These are phyloP conservation scores for Anolis carolinensis DNA, from an alignment of 2,113 vertebrate species.

Conservation along the genomic window DNA sequence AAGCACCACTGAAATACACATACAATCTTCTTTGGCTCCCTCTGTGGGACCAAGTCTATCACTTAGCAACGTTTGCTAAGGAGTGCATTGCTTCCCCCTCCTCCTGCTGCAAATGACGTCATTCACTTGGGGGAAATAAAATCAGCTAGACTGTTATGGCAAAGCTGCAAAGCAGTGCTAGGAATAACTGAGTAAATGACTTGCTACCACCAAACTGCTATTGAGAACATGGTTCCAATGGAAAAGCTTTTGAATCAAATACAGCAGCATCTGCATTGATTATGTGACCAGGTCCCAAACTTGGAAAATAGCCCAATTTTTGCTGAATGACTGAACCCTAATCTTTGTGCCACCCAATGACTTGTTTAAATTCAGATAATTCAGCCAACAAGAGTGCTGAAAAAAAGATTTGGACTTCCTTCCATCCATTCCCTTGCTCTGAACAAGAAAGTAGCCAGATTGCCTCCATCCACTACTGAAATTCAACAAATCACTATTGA, in stretches of 20 bases:
- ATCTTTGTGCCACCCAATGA: not conserved
- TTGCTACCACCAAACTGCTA: not conserved
- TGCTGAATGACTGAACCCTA: not conserved
- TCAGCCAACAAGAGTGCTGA: no score
- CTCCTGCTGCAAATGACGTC: constrained; percentile 47
- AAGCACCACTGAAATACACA: constrained; percentile 36
- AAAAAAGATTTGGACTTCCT: no score
- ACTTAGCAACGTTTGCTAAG: constrained; percentile 63
- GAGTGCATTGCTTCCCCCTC: constrained; percentile 32
- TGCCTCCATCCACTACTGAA: no score
- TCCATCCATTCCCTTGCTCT: no score
- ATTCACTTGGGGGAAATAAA: constrained; percentile 48
- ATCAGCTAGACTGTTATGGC: constrained; percentile 22
- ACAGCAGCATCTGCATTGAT: no score
- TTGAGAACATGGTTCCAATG: not conserved
- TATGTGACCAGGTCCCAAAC: no score
- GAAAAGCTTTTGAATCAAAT: constrained; percentile 3
- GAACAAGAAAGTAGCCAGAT: no score
- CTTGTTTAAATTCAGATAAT: no score
- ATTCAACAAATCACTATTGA: no score
- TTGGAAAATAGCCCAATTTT: not conserved
- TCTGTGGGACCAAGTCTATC: constrained; percentile 49
- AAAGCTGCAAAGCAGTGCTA: constrained; percentile 15
- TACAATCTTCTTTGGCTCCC: constrained; percentile 56
- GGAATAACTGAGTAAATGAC: not conserved